A percentile compares a stretch with the other conserved stretches of the same genome.
Evolutionary conservation across 2,113 vertebrate species (phyloP).

Genomic region (Rhadina sibilatrix): DNA sequence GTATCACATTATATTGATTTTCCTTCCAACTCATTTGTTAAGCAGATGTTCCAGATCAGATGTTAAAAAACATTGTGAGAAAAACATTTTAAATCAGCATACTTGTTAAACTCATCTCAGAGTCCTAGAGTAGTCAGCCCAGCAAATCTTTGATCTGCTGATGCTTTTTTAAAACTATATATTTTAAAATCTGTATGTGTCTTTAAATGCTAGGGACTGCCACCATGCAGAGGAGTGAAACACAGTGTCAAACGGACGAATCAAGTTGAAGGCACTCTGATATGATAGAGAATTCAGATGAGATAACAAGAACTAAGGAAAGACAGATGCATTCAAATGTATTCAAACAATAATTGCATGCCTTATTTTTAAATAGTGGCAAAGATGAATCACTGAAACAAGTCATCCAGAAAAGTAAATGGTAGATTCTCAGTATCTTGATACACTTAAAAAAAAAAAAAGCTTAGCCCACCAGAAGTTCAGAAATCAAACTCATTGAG

Average conservation of each 20-base stretch:
- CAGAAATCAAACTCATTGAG: background rate
- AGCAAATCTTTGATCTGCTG: background rate
- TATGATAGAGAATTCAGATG: slow-evolving; percentile 15
- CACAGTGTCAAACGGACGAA: slow-evolving; percentile 26
- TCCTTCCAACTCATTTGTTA: slow-evolving; percentile 50
- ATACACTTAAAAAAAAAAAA: background rate
- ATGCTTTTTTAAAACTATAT: slow-evolving; percentile 6
- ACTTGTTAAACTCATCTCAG: slow-evolving; percentile 34
- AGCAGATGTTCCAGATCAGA: slow-evolving; percentile 61
- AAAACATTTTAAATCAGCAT: slow-evolving; percentile 40
- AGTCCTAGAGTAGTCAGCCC: background rate
- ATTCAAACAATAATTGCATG: slow-evolving; percentile 70
- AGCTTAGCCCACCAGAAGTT: slow-evolving; percentile 14
- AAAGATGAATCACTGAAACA: slow-evolving; percentile 64
- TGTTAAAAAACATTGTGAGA: slow-evolving; percentile 41
- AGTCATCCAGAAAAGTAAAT: slow-evolving; percentile 54
- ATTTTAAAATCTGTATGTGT: background rate
- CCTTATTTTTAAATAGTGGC: slow-evolving; percentile 68
- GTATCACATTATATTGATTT: slow-evolving; percentile 58
- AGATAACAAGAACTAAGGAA: slow-evolving; percentile 33
- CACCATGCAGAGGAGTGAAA: background rate
- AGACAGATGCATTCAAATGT: slow-evolving; percentile 66
- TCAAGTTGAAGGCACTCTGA: slow-evolving; percentile 22
- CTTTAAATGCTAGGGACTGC: background rate
- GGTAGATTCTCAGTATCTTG: slow-evolving; percentile 17